Evolutionary conservation across 2,797 vertebrate genomes (phyloP).

Genomic region (Darevskia mixta): DNA sequence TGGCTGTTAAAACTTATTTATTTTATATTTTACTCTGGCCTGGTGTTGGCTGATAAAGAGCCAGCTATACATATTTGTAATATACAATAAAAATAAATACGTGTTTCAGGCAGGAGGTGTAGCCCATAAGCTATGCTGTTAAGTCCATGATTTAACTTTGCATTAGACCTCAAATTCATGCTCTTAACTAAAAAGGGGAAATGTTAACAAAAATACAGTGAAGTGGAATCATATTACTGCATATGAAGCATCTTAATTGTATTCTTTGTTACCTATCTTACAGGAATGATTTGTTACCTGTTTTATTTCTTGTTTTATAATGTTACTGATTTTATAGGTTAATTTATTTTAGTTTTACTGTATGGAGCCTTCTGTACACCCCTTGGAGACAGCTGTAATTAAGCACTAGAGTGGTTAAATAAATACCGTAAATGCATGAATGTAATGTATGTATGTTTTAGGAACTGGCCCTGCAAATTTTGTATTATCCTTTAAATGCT

Average conservation of each 20-base stretch:
- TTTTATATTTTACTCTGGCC: neutral
- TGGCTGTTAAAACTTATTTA: neutral
- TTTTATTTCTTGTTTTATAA: too few species aligned
- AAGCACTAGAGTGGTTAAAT: too few species aligned
- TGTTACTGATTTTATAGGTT: too few species aligned
- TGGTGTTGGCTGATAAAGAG: too few species aligned
- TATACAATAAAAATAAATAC: too few species aligned
- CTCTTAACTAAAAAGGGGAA: neutral
- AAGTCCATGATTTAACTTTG: neutral
- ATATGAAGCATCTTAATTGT: neutral
- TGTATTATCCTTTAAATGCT: neutral
- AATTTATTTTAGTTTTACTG: too few species aligned
- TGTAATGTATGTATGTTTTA: slow-evolving; percentile 41
- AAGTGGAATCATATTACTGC: neutral
- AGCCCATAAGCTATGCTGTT: neutral
- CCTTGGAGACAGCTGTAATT: too few species aligned
- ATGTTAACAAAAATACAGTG: neutral
- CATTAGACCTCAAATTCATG: neutral
- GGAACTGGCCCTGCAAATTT: neutral
- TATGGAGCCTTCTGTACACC: too few species aligned
- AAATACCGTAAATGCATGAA: too few species aligned
- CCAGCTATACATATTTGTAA: neutral
- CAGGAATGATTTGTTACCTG: slow-evolving; percentile 20
- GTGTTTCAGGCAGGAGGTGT: neutral
- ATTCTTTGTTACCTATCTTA: slow-evolving; percentile 45